Evolutionary conservation across 2,113 vertebrate species (phyloP), one percentile per base, ranked within the genome.

Genomic region (Thryonomys swinderianus): DNA sequence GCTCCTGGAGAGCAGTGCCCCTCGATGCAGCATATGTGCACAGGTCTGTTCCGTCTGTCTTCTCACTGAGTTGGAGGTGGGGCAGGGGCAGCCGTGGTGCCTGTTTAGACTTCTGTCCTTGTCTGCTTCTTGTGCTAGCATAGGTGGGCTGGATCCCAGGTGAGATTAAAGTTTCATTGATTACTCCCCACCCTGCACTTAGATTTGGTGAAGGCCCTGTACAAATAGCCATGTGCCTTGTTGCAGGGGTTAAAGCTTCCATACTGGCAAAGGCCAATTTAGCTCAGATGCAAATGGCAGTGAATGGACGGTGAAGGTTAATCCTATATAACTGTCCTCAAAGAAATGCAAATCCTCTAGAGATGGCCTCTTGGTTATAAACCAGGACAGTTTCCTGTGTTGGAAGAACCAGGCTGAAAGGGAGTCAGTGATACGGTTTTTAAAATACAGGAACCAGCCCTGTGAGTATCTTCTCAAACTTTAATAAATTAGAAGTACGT

Each of bases 61-160:
- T 30, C 81, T 87, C 32, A 1, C 85, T 40, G 13, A 27, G 37
- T 34, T 59, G 66, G 30, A 69, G 57, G 85, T 13, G 18, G 91
- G 42, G 76, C 0, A 0, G 59, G 55, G 45, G 48, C 7, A 48
- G 74, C 7, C 3, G 23, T 6, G 57, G 37, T 74, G 20, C 11
- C 61, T 42, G 23, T 91, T 94, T 59, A 14, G 40, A 95, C 57
- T 66, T n/a, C 57, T 80, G 73, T 94, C 83, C 62, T 94, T 61
- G 37, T 76, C 51, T 88, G 67, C 53, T 76, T 14, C 83, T 84
- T 81, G 85, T 74, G n/a, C 66, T 69, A 53, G 67, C 32, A 13
- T 57, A 45, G 67, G 93, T 88, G 95, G 94, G 85, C 73, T 89
- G 51, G 53, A 25, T 88, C 94, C 95, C 83, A 85, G 76, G 92